Evolutionary conservation across 2,797 vertebrate species (phyloP).

Genomic region (Petrocephalus schoutedeni): DNA sequence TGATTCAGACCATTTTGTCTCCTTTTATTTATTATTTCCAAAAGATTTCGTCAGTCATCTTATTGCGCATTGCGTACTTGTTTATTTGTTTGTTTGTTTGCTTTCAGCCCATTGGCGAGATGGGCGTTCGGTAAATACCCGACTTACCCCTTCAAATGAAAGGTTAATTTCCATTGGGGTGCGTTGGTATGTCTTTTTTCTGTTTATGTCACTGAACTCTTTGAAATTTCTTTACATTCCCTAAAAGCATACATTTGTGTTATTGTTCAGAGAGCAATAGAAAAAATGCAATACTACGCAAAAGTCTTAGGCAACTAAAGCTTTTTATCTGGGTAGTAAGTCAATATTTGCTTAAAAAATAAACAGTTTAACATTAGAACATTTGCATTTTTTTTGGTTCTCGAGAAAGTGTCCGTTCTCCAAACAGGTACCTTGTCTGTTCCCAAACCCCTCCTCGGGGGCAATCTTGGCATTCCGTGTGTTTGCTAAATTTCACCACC

Average conservation of each 20-base stretch:
- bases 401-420: not conserved
- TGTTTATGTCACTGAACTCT: slow-evolving; percentile 32
- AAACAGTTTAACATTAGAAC: not conserved
- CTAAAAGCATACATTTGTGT: slow-evolving; percentile 26
- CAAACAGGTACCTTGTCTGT: not conserved
- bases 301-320: not conserved
- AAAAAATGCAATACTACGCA: not conserved
- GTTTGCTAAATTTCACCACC: not conserved
- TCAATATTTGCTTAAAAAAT: not conserved
- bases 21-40: not conserved
- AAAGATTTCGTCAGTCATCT: not conserved
- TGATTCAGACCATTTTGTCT: not conserved
- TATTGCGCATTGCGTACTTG: not conserved
- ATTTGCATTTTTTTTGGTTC: not conserved
- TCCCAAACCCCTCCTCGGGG: not conserved
- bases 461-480: not conserved
- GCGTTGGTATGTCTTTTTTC: slow-evolving; percentile 28
- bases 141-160: slow-evolving; percentile 53
- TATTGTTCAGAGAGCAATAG: not conserved
- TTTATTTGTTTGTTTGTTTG: not conserved
- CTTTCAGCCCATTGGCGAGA: not conserved
- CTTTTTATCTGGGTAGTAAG: not conserved
- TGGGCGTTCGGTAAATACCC: not conserved
- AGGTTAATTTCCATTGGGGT: slow-evolving; percentile 54
- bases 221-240: slow-evolving; percentile 46